phyloP scores from a whole-genome alignment of 1,140 invertebrate genomes.

The Drosophila yakuba region DNA sequence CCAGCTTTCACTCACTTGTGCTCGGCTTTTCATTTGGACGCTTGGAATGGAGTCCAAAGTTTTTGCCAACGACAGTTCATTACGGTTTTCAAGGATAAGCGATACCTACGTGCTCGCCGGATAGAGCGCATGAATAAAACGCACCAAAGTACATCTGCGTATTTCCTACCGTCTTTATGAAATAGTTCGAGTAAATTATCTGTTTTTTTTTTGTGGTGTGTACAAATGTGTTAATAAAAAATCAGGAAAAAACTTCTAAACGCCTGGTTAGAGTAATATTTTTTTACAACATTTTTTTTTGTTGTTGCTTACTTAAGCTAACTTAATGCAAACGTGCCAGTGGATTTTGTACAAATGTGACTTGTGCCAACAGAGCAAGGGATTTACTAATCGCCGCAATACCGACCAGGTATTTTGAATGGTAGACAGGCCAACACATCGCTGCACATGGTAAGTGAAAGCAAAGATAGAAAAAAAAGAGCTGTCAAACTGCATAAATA shows the following conservation, averaged over 20 bases:
- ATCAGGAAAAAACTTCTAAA: not conserved
- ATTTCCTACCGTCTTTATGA: slow-evolving; percentile 9
- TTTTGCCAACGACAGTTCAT: slow-evolving; percentile 65
- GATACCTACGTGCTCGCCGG: slow-evolving; percentile 60
- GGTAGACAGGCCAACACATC: not conserved
- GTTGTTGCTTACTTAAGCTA: not conserved
- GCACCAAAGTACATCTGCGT: not conserved
- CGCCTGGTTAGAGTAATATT: not conserved
- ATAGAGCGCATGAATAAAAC: slow-evolving; percentile 40
- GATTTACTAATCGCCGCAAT: not conserved
- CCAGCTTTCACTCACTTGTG: slow-evolving; percentile 37
- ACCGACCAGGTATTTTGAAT: not conserved
- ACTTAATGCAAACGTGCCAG: slow-evolving; percentile 1
- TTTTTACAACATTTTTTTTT: not conserved
- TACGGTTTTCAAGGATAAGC: slow-evolving; percentile 73
- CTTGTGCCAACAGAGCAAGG: slow-evolving; percentile 1
- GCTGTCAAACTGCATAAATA: not conserved
- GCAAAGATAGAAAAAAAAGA: not conserved
- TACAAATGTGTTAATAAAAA: slow-evolving; percentile 2
- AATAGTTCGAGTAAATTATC: not conserved
- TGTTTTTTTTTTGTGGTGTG: slow-evolving; percentile 1
- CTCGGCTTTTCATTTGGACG: slow-evolving; percentile 47
- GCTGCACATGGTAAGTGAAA: slow-evolving; percentile 1
- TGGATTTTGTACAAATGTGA: not conserved
- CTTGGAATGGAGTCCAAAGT: slow-evolving; percentile 44